Percentiles rank a stretch among this genome's conserved stretches.
Conservation (phyloP, 2,888 invertebrate species). For the Pelosia muscerda region DNA sequence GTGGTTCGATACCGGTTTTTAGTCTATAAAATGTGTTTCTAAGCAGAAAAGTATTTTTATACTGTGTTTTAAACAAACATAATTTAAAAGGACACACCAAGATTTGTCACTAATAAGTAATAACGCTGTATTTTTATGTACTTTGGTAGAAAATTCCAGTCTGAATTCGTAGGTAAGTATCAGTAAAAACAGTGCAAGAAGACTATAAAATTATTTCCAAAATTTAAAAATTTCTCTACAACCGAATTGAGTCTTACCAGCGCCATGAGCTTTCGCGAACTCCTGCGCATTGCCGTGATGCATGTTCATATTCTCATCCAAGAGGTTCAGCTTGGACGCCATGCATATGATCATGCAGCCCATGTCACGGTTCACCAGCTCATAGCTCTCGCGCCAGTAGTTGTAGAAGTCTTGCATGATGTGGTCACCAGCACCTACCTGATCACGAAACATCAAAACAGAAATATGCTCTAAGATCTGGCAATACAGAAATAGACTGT, state of each 20-base stretch:
- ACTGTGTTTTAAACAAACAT: too few species aligned
- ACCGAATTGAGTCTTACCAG: constrained; percentile 58
- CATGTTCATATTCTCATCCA: constrained; percentile 66
- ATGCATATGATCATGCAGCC: constrained; percentile 79
- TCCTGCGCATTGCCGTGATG: constrained; percentile 75
- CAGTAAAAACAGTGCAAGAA: too few species aligned
- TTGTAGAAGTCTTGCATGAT: constrained; percentile 74
- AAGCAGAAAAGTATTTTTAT: too few species aligned
- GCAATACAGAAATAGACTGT: not conserved
- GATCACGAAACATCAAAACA: not conserved
- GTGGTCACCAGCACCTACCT: constrained; percentile 70
- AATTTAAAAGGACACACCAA: too few species aligned
- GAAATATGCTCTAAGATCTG: not conserved
- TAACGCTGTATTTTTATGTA: too few species aligned
- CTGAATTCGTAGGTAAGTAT: too few species aligned
- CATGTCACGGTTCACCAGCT: constrained; percentile 69
- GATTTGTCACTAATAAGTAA: too few species aligned
- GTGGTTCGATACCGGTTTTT: too few species aligned
- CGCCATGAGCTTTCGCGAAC: constrained; percentile 76
- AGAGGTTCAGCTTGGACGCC: constrained; percentile 70
- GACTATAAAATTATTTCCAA: not conserved
- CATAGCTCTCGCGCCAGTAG: constrained; percentile 78
- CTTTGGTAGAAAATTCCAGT: too few species aligned
- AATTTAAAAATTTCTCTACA: too few species aligned
- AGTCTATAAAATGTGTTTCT: too few species aligned